These are phyloP conservation scores for Chaetodon auriga DNA, from an alignment of 2,113 vertebrate species.

Conservation along the genomic window DNA sequence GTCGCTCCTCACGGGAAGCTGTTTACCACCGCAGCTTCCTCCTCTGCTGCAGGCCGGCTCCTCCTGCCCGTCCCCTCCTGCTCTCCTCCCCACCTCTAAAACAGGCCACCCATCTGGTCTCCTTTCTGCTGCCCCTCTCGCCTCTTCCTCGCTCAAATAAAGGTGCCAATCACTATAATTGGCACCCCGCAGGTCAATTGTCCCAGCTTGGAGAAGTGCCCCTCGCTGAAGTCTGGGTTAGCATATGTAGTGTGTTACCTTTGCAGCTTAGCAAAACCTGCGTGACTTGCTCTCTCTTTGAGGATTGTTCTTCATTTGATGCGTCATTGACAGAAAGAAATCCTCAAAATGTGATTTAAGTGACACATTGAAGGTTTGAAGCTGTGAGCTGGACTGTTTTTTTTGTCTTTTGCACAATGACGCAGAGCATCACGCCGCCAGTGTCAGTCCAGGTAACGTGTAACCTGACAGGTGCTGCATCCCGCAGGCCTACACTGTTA, in stretches of 20 bases:
- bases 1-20: conserved; percentile 36
- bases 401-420: background rate
- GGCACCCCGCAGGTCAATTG: conserved; percentile 83
- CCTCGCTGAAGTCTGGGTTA: conserved; percentile 50
- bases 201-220: conserved; percentile 69
- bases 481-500: background rate
- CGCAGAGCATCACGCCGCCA: background rate
- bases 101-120: conserved; percentile 84
- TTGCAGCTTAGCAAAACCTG: conserved; percentile 1
- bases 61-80: conserved; percentile 12
- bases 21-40: conserved; percentile 43
- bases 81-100: conserved; percentile 40
- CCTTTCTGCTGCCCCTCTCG: conserved; percentile 72
- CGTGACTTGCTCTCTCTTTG: background rate
- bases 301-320: background rate
- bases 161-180: conserved; percentile 87
- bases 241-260: conserved; percentile 45
- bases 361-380: background rate
- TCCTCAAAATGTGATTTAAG: conserved; percentile 11
- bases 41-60: background rate
- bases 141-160: conserved; percentile 78
- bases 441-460: background rate
- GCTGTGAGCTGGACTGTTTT: background rate
- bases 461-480: background rate
- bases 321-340: background rate